phyloP scores from a whole-genome alignment of 2,888 invertebrate species.

The Agrochola lychnidis region DNA sequence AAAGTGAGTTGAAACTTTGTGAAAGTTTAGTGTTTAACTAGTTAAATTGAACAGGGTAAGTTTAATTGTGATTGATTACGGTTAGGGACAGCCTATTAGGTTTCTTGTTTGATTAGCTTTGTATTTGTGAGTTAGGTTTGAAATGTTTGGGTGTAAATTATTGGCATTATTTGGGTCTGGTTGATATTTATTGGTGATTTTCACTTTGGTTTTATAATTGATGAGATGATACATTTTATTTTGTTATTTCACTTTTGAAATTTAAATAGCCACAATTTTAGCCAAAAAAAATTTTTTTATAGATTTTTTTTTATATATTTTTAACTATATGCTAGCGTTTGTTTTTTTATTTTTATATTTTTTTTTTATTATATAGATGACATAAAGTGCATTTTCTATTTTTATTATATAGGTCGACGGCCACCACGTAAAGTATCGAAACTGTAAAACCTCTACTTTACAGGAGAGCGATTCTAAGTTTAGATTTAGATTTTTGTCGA shows the following conservation, averaged over 20 bases:
- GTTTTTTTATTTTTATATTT: too few species aligned
- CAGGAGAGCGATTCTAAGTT: too few species aligned
- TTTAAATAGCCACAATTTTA: neutral
- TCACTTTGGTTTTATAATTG: neutral
- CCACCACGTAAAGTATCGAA: too few species aligned
- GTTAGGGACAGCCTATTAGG: constrained; percentile 35
- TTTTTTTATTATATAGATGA: too few species aligned
- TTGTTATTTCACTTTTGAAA: neutral
- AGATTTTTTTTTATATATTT: too few species aligned
- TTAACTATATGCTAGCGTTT: too few species aligned
- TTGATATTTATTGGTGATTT: neutral
- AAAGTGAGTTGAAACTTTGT: constrained; percentile 56
- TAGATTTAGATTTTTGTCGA: too few species aligned
- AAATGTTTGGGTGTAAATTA: constrained; percentile 20
- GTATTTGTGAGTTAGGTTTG: constrained; percentile 36
- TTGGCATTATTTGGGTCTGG: constrained; percentile 3
- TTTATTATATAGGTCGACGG: too few species aligned
- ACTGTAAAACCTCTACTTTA: too few species aligned
- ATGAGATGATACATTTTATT: neutral
- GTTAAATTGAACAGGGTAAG: constrained; percentile 52
- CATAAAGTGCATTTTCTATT: too few species aligned
- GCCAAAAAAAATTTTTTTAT: too few species aligned
- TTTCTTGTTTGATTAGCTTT: constrained; percentile 47
- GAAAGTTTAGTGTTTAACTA: constrained; percentile 54
- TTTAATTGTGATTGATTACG: constrained; percentile 59